Percentiles rank a stretch among this genome's conserved stretches.
Conservation (phyloP, 2,113 vertebrate genomes). For the Tetrao urogallus region DNA sequence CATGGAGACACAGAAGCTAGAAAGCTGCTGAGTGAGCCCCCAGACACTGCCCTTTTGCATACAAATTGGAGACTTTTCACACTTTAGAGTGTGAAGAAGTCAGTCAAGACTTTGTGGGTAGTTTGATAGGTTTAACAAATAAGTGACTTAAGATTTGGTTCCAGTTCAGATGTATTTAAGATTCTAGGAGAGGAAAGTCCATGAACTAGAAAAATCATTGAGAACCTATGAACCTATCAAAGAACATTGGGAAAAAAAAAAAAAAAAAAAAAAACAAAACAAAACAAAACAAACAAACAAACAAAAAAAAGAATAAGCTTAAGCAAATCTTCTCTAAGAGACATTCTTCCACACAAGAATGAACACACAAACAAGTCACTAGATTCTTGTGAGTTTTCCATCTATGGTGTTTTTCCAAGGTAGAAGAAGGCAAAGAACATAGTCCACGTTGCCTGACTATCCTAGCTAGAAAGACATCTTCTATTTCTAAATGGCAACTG, state of each 20-base stretch:
- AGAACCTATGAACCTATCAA: background rate
- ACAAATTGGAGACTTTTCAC: background rate
- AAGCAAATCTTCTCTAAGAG: background rate
- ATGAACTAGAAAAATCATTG: background rate
- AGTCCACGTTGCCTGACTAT: background rate
- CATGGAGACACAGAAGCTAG: background rate
- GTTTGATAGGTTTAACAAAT: background rate
- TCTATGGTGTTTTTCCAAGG: background rate
- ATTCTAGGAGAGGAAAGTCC: accelerated
- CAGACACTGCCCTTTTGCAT: background rate
- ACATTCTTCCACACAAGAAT: background rate
- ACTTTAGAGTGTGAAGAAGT: background rate
- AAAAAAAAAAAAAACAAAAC: background rate
- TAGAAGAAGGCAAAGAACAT: background rate
- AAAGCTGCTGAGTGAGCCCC: background rate
- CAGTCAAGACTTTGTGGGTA: background rate
- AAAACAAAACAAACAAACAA: background rate
- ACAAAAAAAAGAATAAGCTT: background rate
- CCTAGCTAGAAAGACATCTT: background rate
- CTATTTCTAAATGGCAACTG: background rate
- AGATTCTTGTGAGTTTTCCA: background rate
- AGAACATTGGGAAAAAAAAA: background rate
- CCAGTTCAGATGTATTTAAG: background rate
- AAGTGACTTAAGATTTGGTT: background rate
- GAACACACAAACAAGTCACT: accelerated